Evolutionary conservation across 2,113 vertebrate genomes (phyloP).

Genomic region (Platichthys stellatus): DNA sequence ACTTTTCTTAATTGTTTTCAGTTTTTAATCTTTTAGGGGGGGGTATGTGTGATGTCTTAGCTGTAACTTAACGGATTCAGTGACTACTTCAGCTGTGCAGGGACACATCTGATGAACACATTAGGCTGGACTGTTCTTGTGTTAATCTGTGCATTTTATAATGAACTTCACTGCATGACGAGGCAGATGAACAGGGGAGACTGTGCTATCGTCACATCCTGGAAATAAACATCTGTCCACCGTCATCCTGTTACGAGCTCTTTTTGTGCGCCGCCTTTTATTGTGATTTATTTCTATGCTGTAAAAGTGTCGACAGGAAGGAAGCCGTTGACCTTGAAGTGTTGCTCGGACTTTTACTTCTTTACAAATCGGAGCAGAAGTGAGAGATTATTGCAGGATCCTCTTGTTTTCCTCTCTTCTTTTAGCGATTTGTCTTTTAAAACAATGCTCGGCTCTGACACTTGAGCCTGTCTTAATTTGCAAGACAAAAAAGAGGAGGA

Average conservation of each 20-base stretch:
- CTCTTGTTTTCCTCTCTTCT: conserved; percentile 22
- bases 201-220: conserved; percentile 22
- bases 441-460: conserved; percentile 36
- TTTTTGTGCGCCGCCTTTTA: conserved; percentile 24
- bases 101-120: conserved; percentile 10
- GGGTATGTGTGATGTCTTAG: conserved; percentile 20
- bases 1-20: conserved; percentile 27
- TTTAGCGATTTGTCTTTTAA: conserved; percentile 34
- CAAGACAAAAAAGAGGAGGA: conserved; percentile 65
- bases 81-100: conserved; percentile 4
- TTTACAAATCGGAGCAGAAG: conserved; percentile 34
- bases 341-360: not conserved
- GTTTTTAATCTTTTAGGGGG: conserved; percentile 27
- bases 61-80: conserved; percentile 18
- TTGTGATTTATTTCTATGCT: conserved; percentile 23
- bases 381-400: conserved; percentile 20
- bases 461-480: conserved; percentile 54
- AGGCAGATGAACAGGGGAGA: not conserved
- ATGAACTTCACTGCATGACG: conserved; percentile 16
- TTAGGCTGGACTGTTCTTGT: conserved; percentile 28
- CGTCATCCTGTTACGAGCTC: conserved; percentile 6
- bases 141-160: conserved; percentile 33
- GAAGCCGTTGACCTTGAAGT: conserved; percentile 33
- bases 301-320: conserved; percentile 54
- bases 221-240: conserved; percentile 54